These are phyloP conservation scores for Orthonyx spaldingii DNA, from an alignment of 2,113 vertebrate species.

Conservation along the genomic window DNA sequence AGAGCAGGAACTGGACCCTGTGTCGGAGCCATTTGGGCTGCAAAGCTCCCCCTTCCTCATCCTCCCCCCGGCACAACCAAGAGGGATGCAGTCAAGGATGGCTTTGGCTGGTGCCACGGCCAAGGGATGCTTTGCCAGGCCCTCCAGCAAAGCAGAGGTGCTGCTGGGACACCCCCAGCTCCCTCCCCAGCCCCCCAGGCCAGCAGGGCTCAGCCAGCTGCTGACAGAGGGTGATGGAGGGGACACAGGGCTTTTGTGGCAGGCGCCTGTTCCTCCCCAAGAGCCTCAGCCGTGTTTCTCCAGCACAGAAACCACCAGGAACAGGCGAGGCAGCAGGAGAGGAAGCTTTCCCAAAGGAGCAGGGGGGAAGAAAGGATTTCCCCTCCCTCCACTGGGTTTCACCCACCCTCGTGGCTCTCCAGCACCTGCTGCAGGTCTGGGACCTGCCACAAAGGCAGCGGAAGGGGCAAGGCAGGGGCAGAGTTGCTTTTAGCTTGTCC, in stretches of 20 bases:
- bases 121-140: background rate
- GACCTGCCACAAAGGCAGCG: background rate
- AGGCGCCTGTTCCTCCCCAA: background rate
- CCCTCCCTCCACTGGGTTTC: background rate
- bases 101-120: background rate
- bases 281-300: background rate
- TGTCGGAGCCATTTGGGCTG: background rate
- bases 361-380: background rate
- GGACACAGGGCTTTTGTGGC: background rate
- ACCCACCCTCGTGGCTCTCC: background rate
- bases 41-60: conserved; percentile 3
- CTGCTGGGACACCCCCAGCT: background rate
- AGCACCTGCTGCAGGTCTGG: background rate
- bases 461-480: background rate
- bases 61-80: background rate
- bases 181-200: background rate
- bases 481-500: conserved; percentile 25
- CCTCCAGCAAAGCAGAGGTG: background rate
- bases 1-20: background rate
- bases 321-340: background rate
- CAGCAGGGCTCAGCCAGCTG: background rate
- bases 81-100: background rate
- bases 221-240: background rate
- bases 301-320: background rate
- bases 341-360: background rate